A percentile compares a stretch with the other conserved stretches of the same genome.
Evolutionary conservation across 2,888 invertebrate genomes (phyloP).

Genomic region (Amiota mariae): DNA sequence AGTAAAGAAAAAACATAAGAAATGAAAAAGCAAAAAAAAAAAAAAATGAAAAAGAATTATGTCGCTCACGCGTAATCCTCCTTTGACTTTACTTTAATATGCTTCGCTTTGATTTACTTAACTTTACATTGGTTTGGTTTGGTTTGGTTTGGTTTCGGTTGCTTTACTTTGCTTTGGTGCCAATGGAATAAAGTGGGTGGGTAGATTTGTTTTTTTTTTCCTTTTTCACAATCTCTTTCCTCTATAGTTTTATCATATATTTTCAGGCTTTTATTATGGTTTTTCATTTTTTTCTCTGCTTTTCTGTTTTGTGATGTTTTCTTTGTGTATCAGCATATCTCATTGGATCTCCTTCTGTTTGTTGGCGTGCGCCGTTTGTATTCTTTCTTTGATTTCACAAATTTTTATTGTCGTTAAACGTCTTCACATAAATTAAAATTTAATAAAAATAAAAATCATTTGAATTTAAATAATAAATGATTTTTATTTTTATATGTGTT

Average conservation of each 20-base stretch:
- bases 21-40: background rate
- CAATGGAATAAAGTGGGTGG: slow-evolving; percentile 13
- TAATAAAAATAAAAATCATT: too few species aligned
- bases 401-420: too few species aligned
- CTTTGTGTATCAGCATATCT: background rate
- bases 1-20: background rate
- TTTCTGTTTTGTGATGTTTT: background rate
- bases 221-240: background rate
- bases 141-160: too few species aligned
- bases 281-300: background rate
- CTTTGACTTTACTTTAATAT: too few species aligned
- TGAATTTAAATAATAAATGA: too few species aligned
- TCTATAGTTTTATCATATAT: background rate
- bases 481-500: too few species aligned
- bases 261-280: background rate
- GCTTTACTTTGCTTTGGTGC: background rate
- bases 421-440: too few species aligned
- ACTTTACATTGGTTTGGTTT: too few species aligned
- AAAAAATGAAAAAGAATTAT: slow-evolving; percentile 1
- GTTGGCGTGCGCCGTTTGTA: slow-evolving; percentile 6
- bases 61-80: slow-evolving; percentile 9
- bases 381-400: background rate
- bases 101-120: too few species aligned
- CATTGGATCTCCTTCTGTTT: background rate
- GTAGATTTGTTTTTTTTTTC: slow-evolving; percentile 13